phyloP scores from a whole-genome alignment of 2,797 vertebrate species.

The Chromis chromis region DNA sequence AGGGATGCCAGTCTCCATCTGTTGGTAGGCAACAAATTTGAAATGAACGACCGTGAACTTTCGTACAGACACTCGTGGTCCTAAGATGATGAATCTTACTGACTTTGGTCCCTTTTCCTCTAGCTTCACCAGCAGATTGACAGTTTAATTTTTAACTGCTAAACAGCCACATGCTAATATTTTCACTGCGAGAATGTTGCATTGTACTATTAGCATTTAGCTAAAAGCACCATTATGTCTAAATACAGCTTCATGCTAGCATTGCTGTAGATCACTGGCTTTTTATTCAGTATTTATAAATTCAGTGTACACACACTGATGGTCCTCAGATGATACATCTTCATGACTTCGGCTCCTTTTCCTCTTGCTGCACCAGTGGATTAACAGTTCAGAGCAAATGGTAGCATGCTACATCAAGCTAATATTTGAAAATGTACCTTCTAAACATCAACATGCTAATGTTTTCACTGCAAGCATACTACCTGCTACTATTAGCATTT shows the following conservation, averaged over 20 bases:
- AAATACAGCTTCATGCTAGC: no score
- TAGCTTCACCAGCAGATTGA: not conserved
- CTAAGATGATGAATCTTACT: not conserved
- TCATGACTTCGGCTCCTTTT: not conserved
- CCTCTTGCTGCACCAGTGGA: no score
- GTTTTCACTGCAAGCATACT: no score
- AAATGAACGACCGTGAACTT: conserved; percentile 5
- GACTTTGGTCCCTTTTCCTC: not conserved
- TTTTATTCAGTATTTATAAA: no score
- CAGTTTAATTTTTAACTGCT: not conserved
- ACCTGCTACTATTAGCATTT: no score
- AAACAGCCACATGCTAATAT: no score
- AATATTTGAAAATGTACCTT: not conserved
- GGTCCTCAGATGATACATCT: not conserved
- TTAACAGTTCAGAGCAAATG: not conserved
- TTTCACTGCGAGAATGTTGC: no score
- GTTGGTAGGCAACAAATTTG: not conserved
- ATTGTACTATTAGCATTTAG: no score
- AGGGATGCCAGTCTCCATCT: not conserved
- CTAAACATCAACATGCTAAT: not conserved
- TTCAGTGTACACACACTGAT: no score
- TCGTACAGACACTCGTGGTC: not conserved
- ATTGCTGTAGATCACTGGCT: no score
- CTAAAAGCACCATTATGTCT: no score
- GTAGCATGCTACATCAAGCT: not conserved